These are phyloP conservation scores for Theonella swinhoei DNA, from an alignment of 37 sponge, comb jelly and placozoan genomes.

Conservation along the genomic window DNA sequence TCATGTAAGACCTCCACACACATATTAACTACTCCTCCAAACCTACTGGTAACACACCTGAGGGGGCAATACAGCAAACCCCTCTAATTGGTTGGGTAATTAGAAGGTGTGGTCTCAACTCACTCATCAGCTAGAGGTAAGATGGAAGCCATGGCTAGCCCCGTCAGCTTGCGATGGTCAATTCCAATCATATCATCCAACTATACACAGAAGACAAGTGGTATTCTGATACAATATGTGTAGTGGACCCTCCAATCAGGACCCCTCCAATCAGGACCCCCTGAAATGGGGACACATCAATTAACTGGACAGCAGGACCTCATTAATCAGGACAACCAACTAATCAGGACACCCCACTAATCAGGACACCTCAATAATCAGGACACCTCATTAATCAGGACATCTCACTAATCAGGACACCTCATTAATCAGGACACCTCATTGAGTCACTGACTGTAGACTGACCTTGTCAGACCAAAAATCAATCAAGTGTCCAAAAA, in stretches of 20 bases:
- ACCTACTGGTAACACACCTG: conserved; percentile 69
- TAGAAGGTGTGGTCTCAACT: conserved; percentile 5
- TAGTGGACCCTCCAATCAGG: too few relatives aligned
- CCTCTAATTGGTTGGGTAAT: background rate
- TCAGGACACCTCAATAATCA: too few relatives aligned
- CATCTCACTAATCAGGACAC: too few relatives aligned
- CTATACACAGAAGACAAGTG: background rate
- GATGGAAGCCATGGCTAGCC: conserved; percentile 74
- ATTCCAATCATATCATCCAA: conserved; percentile 50
- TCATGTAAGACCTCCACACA: conserved; percentile 83
- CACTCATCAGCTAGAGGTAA: conserved; percentile 67
- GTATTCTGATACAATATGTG: background rate
- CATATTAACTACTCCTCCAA: conserved; percentile 59
- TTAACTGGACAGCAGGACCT: background rate
- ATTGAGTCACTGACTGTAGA: background rate
- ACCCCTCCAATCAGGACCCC: too few relatives aligned
- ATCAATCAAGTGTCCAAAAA: conserved; percentile 63
- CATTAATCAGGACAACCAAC: too few relatives aligned
- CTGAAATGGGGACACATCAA: too few relatives aligned
- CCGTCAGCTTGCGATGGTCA: conserved; percentile 71
- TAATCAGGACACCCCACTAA: too few relatives aligned
- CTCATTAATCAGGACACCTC: too few relatives aligned
- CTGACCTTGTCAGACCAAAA: conserved; percentile 46
- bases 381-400: too few relatives aligned
- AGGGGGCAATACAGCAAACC: background rate